Percentiles rank a stretch among this genome's conserved stretches.
These are phyloP conservation scores for Sinonovacula constricta DNA, from an alignment of 1,140 invertebrate genomes.

Conservation along the genomic window DNA sequence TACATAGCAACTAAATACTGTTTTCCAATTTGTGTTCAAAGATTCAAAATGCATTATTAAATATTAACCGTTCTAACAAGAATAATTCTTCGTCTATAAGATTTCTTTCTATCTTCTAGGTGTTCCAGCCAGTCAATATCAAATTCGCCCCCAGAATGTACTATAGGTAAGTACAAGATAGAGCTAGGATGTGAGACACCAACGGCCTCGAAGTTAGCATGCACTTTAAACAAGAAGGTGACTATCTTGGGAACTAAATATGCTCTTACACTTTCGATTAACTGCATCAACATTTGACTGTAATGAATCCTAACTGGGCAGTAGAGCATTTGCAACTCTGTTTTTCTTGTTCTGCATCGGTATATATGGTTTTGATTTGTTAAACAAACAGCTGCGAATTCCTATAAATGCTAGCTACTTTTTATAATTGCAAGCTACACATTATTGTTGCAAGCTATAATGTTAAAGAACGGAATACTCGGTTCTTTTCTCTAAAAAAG, in stretches of 20 bases:
- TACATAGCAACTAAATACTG: too few relatives aligned
- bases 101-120: conserved; percentile 48
- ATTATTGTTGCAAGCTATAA: too few relatives aligned
- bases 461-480: too few relatives aligned
- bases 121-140: conserved; percentile 64
- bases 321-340: neutral
- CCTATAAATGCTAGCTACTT: too few relatives aligned
- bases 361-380: too few relatives aligned
- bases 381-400: too few relatives aligned
- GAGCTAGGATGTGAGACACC: neutral
- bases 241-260: neutral
- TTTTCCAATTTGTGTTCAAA: too few relatives aligned
- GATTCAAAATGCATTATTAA: neutral
- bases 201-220: neutral
- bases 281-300: too few relatives aligned
- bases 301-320: neutral
- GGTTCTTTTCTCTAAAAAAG: too few relatives aligned
- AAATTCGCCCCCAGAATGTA: conserved; percentile 66
- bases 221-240: too few relatives aligned
- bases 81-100: neutral
- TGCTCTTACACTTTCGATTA: too few relatives aligned
- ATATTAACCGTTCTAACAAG: neutral
- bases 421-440: too few relatives aligned
- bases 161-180: conserved; percentile 59
- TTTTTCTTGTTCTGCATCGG: neutral